Percentiles rank a stretch among this genome's conserved stretches.
phyloP scores from a whole-genome alignment of 2,888 invertebrate species.

The Brenthis hecate region DNA sequence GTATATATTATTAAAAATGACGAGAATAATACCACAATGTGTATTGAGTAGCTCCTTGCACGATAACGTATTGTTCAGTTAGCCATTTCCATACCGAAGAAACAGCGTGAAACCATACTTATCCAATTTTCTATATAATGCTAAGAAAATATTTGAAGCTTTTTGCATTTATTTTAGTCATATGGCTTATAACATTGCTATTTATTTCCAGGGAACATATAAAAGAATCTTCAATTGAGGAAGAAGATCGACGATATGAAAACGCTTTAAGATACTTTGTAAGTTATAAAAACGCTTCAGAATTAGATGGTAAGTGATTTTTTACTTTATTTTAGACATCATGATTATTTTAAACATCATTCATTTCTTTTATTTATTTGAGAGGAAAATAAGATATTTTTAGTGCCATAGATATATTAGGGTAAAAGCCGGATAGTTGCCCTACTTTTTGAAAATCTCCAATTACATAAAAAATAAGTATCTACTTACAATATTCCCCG shows the following conservation, averaged over 20 bases:
- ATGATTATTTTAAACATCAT: too few species aligned
- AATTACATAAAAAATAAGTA: too few species aligned
- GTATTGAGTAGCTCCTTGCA: background rate
- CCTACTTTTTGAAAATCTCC: too few species aligned
- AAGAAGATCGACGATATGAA: background rate
- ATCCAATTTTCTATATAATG: background rate
- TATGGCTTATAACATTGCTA: background rate
- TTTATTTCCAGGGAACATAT: background rate
- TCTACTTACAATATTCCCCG: too few species aligned
- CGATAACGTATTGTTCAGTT: too few species aligned
- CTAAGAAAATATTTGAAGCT: slow-evolving; percentile 9
- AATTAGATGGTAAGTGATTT: slow-evolving; percentile 29
- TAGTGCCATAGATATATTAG: too few species aligned
- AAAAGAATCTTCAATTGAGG: background rate
- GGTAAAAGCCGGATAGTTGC: too few species aligned
- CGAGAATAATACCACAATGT: slow-evolving; percentile 5
- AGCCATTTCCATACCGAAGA: too few species aligned
- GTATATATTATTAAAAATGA: background rate
- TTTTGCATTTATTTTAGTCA: slow-evolving; percentile 2
- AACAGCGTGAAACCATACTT: too few species aligned
- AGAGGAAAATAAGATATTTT: too few species aligned
- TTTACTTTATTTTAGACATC: background rate
- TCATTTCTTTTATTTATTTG: too few species aligned
- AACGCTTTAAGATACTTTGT: background rate
- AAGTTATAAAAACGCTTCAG: background rate